phyloP scores from a whole-genome alignment of 2,888 invertebrate species.

The Apoda limacodes region DNA sequence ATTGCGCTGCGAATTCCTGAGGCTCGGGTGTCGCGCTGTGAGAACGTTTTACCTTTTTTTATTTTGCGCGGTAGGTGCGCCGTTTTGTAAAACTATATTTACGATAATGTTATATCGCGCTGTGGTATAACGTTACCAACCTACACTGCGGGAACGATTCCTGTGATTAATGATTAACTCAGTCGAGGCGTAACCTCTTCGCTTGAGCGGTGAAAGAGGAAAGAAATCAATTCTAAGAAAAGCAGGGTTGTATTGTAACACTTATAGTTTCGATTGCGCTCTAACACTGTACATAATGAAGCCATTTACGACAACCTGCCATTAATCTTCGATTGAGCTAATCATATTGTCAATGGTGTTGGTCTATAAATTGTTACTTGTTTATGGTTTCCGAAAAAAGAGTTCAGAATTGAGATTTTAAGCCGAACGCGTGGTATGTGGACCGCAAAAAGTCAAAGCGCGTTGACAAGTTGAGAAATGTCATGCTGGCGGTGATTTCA shows the following conservation, averaged over 20 bases:
- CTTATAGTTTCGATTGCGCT: slow-evolving; percentile 5
- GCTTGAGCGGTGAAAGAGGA: slow-evolving; percentile 28
- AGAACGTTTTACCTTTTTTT: slow-evolving; percentile 29
- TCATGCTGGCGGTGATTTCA: slow-evolving; percentile 41
- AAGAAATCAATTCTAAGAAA: slow-evolving; percentile 40
- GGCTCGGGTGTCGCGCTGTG: slow-evolving; percentile 51
- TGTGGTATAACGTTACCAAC: slow-evolving; percentile 52
- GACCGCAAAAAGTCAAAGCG: slow-evolving; percentile 47
- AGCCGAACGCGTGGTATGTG: slow-evolving; percentile 45
- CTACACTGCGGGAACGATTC: slow-evolving; percentile 29
- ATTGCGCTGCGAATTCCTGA: slow-evolving; percentile 47
- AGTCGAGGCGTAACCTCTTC: slow-evolving; percentile 32
- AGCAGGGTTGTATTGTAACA: slow-evolving; percentile 17
- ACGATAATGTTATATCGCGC: slow-evolving; percentile 57
- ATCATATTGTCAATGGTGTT: slow-evolving; percentile 40
- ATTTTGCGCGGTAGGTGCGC: slow-evolving; percentile 49
- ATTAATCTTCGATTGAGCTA: slow-evolving; percentile 34
- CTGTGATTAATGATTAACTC: slow-evolving; percentile 50
- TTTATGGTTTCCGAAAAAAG: slow-evolving; percentile 38
- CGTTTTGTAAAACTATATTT: slow-evolving; percentile 62
- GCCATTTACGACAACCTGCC: slow-evolving; percentile 33
- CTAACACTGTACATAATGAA: slow-evolving; percentile 37
- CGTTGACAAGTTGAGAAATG: slow-evolving; percentile 61
- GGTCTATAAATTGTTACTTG: slow-evolving; percentile 45
- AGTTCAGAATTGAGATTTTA: slow-evolving; percentile 61